Evolutionary conservation across 2,113 vertebrate genomes (phyloP).

Genomic region (Spea bombifrons): DNA sequence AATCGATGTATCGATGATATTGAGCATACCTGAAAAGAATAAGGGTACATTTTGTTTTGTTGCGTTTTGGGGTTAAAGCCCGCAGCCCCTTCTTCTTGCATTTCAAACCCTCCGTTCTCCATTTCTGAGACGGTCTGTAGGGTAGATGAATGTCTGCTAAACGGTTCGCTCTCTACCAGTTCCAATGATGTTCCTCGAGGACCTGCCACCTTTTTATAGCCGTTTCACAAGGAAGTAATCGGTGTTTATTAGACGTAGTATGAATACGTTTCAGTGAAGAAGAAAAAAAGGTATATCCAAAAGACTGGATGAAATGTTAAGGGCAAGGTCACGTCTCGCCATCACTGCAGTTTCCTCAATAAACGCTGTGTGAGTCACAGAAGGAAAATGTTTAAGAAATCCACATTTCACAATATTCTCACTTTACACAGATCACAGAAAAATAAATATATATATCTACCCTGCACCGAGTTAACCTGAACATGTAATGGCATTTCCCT

Average conservation of each 20-base stretch:
- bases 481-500: too few relatives aligned
- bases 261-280: constrained; percentile 6
- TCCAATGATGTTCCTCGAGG: neutral
- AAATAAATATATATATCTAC: neutral
- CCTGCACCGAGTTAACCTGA: neutral
- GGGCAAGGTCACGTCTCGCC: neutral
- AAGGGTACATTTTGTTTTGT: neutral
- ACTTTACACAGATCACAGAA: neutral
- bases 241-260: neutral
- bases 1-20: neutral
- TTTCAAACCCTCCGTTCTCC: constrained; percentile 64
- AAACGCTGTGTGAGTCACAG: constrained; percentile 15
- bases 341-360: constrained; percentile 20
- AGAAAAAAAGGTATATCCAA: neutral
- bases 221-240: constrained; percentile 23
- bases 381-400: constrained; percentile 24
- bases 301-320: neutral
- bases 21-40: constrained; percentile 4
- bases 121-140: constrained; percentile 34
- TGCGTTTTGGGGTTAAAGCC: neutral
- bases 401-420: neutral
- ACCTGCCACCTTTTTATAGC: constrained; percentile 23
- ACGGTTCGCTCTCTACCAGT: neutral
- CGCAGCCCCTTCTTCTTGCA: constrained; percentile 41
- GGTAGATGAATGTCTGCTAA: neutral